Base-by-base conservation (phyloP, 2,113 vertebrate genomes). In the Toxostoma redivivum region DNA sequence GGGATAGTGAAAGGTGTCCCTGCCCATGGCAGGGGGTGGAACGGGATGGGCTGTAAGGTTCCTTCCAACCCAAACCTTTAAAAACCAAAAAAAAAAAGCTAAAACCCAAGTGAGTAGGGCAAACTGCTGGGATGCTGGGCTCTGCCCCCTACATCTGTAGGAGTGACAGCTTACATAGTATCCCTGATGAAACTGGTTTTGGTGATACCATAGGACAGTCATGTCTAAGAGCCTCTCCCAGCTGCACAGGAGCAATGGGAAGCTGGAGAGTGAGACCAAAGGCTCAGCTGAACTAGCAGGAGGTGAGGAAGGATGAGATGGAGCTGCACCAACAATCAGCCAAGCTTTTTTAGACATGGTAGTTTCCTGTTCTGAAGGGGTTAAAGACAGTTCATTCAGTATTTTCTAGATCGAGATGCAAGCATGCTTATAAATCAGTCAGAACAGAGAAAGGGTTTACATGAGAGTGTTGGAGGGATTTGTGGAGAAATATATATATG, bases 81-180 rank as follows among this genome's bases (percentile, higher is more conserved):
- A 51, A 73, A 33, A 28, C 9, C 9, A 2, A 25, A 35, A 35
- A 5, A 11, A 5, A 38, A 27, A 27, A 19, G 2, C 38, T 33
- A 22, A 82, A 76, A 7, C 12, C 18, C 25, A 54, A 16, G 22
- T 31, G 35, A 77, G 37, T n/a, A 45, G 33, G 30, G 30, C 45
- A 65, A 71, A 18, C 12, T 62, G 51, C 40, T 92, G 86, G 25
- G 38, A 51, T 79, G 33, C 2, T 57, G 60, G 22, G 27, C 51
- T 71, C 25, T 51, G 40, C 58, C 37, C 10, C 4, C n/a, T 61
- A 2, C 23, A 13, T 48, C 44, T 90, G 20, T 30, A 66, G 74
- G 15, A 53, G 25, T 40, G 54, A 33, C 21, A 57, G 47, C 24
- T 90, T 67, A 18, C 0, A 0, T 81, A 31, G 9, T 66, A 18